phyloP scores from a whole-genome alignment of 2,888 invertebrate species.

The Pyrgus malvae region DNA sequence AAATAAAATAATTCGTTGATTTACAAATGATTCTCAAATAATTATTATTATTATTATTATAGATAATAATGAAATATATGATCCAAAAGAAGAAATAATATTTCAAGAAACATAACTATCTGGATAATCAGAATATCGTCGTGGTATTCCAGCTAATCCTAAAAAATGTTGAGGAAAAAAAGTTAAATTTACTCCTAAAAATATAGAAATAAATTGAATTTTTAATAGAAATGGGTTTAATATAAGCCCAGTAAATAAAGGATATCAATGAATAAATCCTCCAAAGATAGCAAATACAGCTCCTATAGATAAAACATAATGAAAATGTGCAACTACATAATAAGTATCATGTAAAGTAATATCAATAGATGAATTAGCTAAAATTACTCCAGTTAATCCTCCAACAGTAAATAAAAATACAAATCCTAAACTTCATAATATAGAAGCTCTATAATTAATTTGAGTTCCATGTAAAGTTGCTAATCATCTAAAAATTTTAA shows the following conservation, averaged over 20 bases:
- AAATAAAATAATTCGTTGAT: conserved; percentile 75
- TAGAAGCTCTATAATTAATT: conserved; percentile 81
- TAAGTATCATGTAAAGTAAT: conserved; percentile 91
- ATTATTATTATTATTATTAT: conserved; percentile 83
- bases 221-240: conserved; percentile 83
- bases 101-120: conserved; percentile 84
- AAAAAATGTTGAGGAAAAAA: conserved; percentile 91
- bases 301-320: conserved; percentile 90
- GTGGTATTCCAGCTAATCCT: conserved; percentile 83
- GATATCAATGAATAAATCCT: conserved; percentile 87
- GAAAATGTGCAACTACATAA: conserved; percentile 92
- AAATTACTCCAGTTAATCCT: conserved; percentile 85
- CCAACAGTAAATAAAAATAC: conserved; percentile 90
- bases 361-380: conserved; percentile 90
- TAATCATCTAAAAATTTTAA: conserved; percentile 91
- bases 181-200: conserved; percentile 89
- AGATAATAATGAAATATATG: conserved; percentile 82
- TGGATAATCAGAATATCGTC: conserved; percentile 88
- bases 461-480: conserved; percentile 85
- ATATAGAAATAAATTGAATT: conserved; percentile 87
- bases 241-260: conserved; percentile 84
- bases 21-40: conserved; percentile 83
- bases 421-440: conserved; percentile 88
- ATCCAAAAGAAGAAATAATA: conserved; percentile 85
- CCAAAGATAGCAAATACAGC: conserved; percentile 90